Percentiles rank a stretch among this genome's conserved stretches.
Conservation (phyloP, 2,888 invertebrate species). For the Ceratothoa steindachneri region DNA sequence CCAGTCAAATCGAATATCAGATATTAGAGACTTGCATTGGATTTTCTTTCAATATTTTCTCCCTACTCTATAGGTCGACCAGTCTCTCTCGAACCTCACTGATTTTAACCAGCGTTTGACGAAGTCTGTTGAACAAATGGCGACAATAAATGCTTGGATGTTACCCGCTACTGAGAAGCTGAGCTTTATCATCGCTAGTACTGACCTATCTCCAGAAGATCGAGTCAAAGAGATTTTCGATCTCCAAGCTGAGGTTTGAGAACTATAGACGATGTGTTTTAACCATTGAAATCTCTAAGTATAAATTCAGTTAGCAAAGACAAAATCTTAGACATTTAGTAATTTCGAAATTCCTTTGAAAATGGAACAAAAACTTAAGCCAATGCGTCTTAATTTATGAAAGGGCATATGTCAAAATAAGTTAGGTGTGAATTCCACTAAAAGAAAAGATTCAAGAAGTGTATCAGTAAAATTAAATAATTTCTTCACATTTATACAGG, state of each 20-base stretch:
- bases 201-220: slow-evolving; percentile 43
- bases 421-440: no score
- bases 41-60: no score
- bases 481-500: slow-evolving; percentile 21
- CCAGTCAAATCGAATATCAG: no score
- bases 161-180: slow-evolving; percentile 44
- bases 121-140: slow-evolving; percentile 35
- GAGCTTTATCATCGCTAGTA: slow-evolving; percentile 38
- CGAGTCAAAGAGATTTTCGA: slow-evolving; percentile 47
- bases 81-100: slow-evolving; percentile 29
- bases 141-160: slow-evolving; percentile 42
- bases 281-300: neutral
- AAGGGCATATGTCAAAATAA: no score
- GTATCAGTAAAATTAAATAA: no score
- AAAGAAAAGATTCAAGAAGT: no score
- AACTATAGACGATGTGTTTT: neutral
- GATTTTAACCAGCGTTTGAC: slow-evolving; percentile 39
- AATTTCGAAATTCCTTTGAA: no score
- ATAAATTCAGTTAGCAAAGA: no score
- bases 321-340: no score
- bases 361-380: no score
- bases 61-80: slow-evolving; percentile 37
- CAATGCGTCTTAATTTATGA: no score
- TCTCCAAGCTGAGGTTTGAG: slow-evolving; percentile 40
- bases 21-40: no score